phyloP scores from a whole-genome alignment of 2,113 vertebrate species.

The Scomber scombrus region DNA sequence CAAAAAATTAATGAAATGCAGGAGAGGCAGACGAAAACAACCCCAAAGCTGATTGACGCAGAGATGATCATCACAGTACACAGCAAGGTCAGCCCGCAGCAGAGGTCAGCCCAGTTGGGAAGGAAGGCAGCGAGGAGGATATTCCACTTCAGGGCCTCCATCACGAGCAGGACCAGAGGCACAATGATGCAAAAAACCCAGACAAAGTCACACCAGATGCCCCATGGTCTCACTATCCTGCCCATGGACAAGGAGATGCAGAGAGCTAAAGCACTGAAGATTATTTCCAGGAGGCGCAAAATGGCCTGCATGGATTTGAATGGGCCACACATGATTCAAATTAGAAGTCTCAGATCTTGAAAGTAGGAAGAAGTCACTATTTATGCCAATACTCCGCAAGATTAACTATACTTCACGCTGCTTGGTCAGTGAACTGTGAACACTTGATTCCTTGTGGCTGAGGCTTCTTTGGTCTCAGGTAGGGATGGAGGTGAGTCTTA shows the following conservation, averaged over 20 bases:
- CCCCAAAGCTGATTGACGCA: constrained; percentile 77
- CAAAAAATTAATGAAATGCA: constrained; percentile 69
- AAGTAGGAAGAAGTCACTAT: not conserved
- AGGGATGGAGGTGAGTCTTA: not conserved
- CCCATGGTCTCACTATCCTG: not conserved
- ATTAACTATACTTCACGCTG: not conserved
- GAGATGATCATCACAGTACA: constrained; percentile 79
- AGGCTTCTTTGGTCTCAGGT: no score
- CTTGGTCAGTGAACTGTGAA: not conserved
- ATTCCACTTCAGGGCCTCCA: constrained; percentile 34
- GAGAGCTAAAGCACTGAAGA: constrained; percentile 74
- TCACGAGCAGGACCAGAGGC: constrained; percentile 66
- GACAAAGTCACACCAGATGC: constrained; percentile 85
- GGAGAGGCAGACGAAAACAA: constrained; percentile 40
- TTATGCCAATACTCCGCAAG: not conserved
- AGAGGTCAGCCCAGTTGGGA: constrained; percentile 86
- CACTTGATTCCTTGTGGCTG: not conserved
- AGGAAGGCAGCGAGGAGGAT: constrained; percentile 80
- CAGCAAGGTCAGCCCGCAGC: constrained; percentile 81
- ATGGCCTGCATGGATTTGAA: constrained; percentile 42
- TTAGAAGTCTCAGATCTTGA: not conserved
- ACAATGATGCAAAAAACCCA: constrained; percentile 84
- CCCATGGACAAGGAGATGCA: constrained; percentile 73
- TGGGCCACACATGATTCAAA: constrained; percentile 40
- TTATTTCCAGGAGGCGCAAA: constrained; percentile 76